phyloP scores from a whole-genome alignment of 2,113 vertebrate species.

The Sula dactylatra region DNA sequence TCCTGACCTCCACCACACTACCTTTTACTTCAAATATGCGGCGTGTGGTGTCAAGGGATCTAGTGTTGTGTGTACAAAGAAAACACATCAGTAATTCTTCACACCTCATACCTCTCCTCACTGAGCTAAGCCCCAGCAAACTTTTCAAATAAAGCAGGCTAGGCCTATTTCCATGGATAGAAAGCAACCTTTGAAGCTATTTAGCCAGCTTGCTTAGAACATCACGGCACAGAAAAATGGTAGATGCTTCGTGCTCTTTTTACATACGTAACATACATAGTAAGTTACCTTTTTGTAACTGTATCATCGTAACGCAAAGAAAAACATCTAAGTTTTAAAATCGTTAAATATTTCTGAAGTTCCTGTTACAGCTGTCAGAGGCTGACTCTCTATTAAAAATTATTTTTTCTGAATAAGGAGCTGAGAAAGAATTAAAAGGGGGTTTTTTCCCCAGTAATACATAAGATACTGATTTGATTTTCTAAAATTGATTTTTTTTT shows the following conservation, averaged over 20 bases:
- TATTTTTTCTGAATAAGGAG: neutral
- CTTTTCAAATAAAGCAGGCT: neutral
- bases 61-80: neutral
- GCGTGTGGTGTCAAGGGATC: neutral
- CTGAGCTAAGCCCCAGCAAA: neutral
- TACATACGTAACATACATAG: neutral
- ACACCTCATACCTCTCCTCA: neutral
- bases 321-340: neutral
- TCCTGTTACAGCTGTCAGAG: neutral
- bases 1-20: neutral
- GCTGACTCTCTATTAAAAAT: neutral
- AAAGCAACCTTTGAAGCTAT: neutral
- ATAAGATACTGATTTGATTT: neutral
- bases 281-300: neutral
- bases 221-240: neutral
- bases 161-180: neutral
- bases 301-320: neutral
- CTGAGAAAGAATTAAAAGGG: neutral
- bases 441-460: neutral
- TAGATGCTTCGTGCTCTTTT: neutral
- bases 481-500: neutral
- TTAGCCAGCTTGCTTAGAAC: neutral
- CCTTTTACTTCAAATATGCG: neutral
- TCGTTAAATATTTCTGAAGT: neutral
- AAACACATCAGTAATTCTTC: neutral